Conservation (phyloP, 2,113 vertebrate species). For the Lontra canadensis region DNA sequence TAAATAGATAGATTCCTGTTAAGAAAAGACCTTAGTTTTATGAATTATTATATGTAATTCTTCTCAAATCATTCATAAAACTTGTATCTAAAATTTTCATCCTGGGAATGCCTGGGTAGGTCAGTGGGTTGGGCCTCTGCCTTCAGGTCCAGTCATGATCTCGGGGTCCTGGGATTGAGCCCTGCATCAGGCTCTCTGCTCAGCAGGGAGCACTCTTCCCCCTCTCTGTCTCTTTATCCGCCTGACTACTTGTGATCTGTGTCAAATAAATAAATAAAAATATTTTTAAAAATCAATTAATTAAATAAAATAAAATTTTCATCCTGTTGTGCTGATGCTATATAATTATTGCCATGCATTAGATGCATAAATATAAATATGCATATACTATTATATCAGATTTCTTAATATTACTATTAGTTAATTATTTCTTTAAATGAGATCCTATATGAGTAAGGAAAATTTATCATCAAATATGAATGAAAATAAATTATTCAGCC, state of each 20-base stretch:
- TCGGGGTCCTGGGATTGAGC: too few relatives aligned
- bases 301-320: neutral
- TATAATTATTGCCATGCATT: neutral
- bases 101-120: neutral
- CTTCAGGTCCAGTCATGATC: too few relatives aligned
- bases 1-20: neutral
- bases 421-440: constrained; percentile 40
- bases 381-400: neutral
- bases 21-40: neutral
- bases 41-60: neutral
- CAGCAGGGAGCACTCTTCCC: too few relatives aligned
- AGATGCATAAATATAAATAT: neutral
- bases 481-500: constrained; percentile 30
- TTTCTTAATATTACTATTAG: neutral
- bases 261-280: too few relatives aligned
- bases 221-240: too few relatives aligned
- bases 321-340: neutral
- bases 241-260: too few relatives aligned
- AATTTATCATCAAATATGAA: constrained; percentile 28
- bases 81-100: constrained; percentile 17
- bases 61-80: constrained; percentile 41
- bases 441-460: neutral
- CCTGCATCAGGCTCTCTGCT: too few relatives aligned
- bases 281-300: too few relatives aligned
- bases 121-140: too few relatives aligned